Evolutionary conservation across 2,797 vertebrate species (phyloP), one percentile per base, ranked within the genome.

Genomic region (Gallinago nigripennis): DNA sequence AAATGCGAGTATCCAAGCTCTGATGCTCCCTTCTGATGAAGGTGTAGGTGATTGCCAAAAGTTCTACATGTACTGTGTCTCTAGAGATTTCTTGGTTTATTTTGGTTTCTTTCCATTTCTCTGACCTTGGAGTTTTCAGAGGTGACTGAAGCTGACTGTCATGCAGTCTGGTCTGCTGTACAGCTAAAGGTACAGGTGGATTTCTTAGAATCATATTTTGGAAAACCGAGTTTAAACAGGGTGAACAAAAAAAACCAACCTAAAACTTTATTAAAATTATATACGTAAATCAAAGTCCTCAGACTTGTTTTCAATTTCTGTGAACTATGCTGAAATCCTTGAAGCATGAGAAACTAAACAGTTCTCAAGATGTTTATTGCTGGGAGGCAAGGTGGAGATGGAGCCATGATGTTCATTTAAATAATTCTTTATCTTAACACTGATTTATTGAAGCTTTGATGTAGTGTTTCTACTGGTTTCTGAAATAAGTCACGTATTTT

Each of bases 311-410:
- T 72, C 72, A 43, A 63, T 95, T 92, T 88, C 80, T 0, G 2
- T 72, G 56, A 88, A 72, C 86, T 66, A 7, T 7, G 0, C 65
- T 84, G 73, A 90, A 93, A 79, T 94, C 58, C 73, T 90, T 84
- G 81, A 90, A 92, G 82, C 72, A 76, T 94, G 96, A 95, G 92
- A 93, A 94, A 84, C 48, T 12, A 39, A 76, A 19, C 19, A 63
- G 73, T 90, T 95, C 86, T 86, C 83, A 94, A 86, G 92, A 63
- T 88, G 68, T 83, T 71, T 92, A 70, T 84, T 90, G 88, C 96
- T 92, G 70, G 28, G 77, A 70, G 93, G 70, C 81, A 92, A 84
- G 95, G 94, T 88, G 88, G 90, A 86, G 92, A 41, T 71, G 69
- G 77, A 96, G 80, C 80, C 69, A 8, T n/a, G 77, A 63, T 88